Conservation (phyloP, 2,113 vertebrate genomes). For the Macrotus californicus region DNA sequence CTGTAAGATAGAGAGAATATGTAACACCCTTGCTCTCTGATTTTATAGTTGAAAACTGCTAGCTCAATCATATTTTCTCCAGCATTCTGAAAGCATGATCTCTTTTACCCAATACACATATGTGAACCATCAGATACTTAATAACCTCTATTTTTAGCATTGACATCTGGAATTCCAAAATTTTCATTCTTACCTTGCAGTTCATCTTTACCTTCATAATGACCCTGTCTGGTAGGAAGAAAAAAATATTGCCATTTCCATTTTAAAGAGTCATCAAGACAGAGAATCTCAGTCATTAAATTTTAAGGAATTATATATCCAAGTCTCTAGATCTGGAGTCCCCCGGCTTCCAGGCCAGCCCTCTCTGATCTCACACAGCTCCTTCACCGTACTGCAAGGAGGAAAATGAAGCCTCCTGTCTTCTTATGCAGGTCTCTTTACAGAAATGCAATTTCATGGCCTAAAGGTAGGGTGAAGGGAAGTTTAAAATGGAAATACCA, state of each 20-base stretch:
- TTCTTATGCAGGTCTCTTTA: neutral
- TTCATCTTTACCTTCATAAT: constrained; percentile 31
- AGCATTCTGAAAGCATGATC: neutral
- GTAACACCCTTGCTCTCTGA: neutral
- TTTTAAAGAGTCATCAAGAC: constrained; percentile 42
- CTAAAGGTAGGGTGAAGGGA: neutral
- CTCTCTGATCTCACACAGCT: neutral
- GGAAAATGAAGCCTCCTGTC: neutral
- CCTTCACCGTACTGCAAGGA: neutral
- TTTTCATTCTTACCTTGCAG: neutral
- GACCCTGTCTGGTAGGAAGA: neutral
- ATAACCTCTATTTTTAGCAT: neutral
- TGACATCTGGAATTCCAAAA: neutral
- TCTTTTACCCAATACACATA: neutral
- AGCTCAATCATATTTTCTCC: neutral
- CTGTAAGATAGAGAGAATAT: neutral
- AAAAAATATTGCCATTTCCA: neutral
- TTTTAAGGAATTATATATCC: constrained; percentile 1
- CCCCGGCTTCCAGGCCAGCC: neutral
- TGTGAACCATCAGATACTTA: neutral
- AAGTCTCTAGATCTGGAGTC: neutral
- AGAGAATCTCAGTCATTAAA: neutral
- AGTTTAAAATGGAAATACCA: neutral
- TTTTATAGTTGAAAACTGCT: neutral
- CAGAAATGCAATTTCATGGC: neutral